A percentile compares a stretch with the other conserved stretches of the same genome.
Conservation (phyloP, 2,113 vertebrate species). For the Acanthisitta chloris region DNA sequence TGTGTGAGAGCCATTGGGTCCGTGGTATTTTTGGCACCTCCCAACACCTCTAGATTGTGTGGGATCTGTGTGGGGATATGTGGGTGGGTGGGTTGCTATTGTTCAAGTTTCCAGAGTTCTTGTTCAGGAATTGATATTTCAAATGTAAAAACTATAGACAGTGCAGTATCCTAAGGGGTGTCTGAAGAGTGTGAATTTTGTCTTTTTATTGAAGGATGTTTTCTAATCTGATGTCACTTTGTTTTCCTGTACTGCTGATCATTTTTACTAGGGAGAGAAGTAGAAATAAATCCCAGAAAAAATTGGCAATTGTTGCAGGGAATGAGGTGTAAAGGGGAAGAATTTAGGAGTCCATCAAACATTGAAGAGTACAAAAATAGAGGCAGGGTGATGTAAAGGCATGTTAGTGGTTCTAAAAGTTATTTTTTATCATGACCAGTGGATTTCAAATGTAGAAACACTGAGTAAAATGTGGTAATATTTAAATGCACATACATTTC, state of each 20-base stretch:
- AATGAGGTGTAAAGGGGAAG: neutral
- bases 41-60: neutral
- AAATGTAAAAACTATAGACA: neutral
- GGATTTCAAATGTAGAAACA: neutral
- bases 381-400: neutral
- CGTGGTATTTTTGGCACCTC: neutral
- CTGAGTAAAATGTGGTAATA: neutral
- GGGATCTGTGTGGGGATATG: rapidly evolving
- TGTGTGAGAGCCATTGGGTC: neutral
- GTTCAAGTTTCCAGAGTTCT: neutral
- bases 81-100: neutral
- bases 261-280: neutral
- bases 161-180: neutral
- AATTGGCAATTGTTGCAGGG: neutral
- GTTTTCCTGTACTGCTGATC: neutral
- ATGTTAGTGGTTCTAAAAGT: neutral
- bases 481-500: neutral
- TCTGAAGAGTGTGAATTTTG: neutral
- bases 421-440: neutral
- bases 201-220: neutral
- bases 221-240: neutral
- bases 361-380: neutral
- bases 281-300: neutral
- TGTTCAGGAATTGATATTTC: neutral
- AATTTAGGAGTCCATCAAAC: neutral